Evolutionary conservation across 2,888 invertebrate genomes (phyloP), one percentile per base, ranked within the genome.

Genomic region (Dermolepida albohirtum): DNA sequence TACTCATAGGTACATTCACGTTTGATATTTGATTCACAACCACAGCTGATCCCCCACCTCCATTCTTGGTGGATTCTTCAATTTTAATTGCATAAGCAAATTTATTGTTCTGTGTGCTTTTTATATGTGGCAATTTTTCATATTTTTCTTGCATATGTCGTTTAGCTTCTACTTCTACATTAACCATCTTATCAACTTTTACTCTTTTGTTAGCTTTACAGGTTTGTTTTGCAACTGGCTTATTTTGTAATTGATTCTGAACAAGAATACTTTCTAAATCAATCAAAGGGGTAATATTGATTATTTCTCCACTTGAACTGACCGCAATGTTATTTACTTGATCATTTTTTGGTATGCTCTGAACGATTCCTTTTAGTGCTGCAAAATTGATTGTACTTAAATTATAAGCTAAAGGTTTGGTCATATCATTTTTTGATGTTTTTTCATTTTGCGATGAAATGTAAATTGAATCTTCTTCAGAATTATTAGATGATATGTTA

Each of bases 271-370:
- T 72, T 69, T 79, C 79, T 29, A 81, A 74, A 68, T 79, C 79
- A 10, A 79, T 77, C 66, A 78, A 71, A 16, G 79, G 79, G 2
- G 79, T 74, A 44, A 81, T 79, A 64, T 81, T 80, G 14, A 81
- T 76, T 43, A 82, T 79, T 72, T 82, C 82, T 1, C 81, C 81
- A 66, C 79, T 81, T 1, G 80, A 75, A 72, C 81, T 81, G 0
- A 82, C 80, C 5, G 80, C 76, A 7, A 82, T 78, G 67, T 81
- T 81, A 66, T 77, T 78, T 12, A 81, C 70, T 17, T 78, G 70
- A 50, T 79, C 66, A 27, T 40, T 50, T 12, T 80, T 80, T 11
- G 78, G 76, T 47, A 76, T 65, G 64, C 70, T 72, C 54, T 75
- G 76, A 39, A 73, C 70, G 11, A 71, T 74, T 12, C 75, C 73